Evolutionary conservation across 2,888 invertebrate species (phyloP), one percentile per base, ranked within the genome.

Genomic region (Ophonus ardosiacus): DNA sequence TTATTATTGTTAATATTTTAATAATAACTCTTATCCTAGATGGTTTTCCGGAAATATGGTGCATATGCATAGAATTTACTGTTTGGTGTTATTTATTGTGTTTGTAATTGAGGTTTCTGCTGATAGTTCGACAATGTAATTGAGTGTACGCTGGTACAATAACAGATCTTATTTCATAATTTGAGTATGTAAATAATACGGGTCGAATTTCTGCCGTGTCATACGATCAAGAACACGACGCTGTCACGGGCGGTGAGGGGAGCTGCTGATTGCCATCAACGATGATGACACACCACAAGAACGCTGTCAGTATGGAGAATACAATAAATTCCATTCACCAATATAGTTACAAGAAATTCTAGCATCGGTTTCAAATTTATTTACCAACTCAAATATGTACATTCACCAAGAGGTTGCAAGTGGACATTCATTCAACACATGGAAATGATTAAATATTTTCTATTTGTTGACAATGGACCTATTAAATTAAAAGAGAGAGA

Each of bases 151-250:
- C 13, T n/a, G 15, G 43, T 43, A 74, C 71, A 43, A 74, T 71
- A 74, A 74, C 71, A 74, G 40, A 74, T 74, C 71, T 40, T 74
- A 74, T 74, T 74, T 74, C 71, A 74, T 18, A 74, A 74, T 74
- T 74, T 74, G 71, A 74, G 71, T 74, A 74, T 74, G 71, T 74
- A 74, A 74, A 74, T 74, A 74, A 15, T 18, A 40, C 43, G 71
- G 43, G 7, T 43, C 43, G 17, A 43, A 18, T 74, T 74, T 74
- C 43, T 74, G 71, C 71, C 43, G 43, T 43, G 43, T 74, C 71
- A 74, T 43, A 40, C 18, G 71, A 43, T 43, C 38, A 38, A 31
- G 63, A 68, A 68, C 68, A n/a, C 68, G 68, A 68, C n/a, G 31
- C 68, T n/a, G 21, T 59, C 7, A 2, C 59, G 8, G 18, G 5